Percentiles rank a stretch among this genome's conserved stretches.
phyloP scores from a whole-genome alignment of 1,140 invertebrate genomes.

The Brachionus sp. region DNA sequence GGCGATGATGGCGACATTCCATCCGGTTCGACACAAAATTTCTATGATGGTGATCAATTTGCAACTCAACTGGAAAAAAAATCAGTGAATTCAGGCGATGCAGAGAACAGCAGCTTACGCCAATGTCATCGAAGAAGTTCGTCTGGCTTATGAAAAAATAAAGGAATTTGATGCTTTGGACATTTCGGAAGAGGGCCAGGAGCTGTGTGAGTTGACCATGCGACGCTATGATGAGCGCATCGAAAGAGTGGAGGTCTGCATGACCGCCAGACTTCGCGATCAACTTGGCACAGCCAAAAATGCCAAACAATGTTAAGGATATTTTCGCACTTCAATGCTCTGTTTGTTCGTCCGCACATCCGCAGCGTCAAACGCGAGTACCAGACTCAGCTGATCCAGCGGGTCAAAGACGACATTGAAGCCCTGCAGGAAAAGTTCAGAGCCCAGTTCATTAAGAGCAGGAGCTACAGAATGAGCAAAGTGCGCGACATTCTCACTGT shows the following conservation, averaged over 20 bases:
- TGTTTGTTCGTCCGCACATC: slow-evolving; percentile 97
- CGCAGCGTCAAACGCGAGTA: slow-evolving; percentile 96
- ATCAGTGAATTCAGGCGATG: slow-evolving; percentile 59
- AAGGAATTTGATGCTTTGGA: slow-evolving; percentile 98
- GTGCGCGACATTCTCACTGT: slow-evolving; percentile 90
- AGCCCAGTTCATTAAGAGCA: slow-evolving; percentile 72
- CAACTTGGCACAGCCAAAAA: slow-evolving; percentile 96
- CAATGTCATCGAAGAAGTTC: slow-evolving; percentile 78
- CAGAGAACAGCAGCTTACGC: slow-evolving; percentile 68
- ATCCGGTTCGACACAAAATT: too few relatives aligned
- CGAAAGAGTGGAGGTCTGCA: slow-evolving; percentile 90
- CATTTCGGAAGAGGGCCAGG: slow-evolving; percentile 88
- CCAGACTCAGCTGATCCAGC: slow-evolving; percentile 95
- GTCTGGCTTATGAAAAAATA: slow-evolving; percentile 94
- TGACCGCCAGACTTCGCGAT: slow-evolving; percentile 90
- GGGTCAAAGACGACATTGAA: slow-evolving; percentile 98
- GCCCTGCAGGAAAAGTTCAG: slow-evolving; percentile 96
- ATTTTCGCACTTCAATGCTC: slow-evolving; percentile 93
- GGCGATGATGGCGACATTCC: too few relatives aligned
- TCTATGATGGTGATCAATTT: too few relatives aligned
- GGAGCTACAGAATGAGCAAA: slow-evolving; percentile 78
- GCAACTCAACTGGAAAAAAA: too few relatives aligned
- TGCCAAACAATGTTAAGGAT: slow-evolving; percentile 99
- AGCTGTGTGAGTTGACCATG: slow-evolving; percentile 94
- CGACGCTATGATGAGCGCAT: slow-evolving; percentile 91